Conservation (phyloP, 2,113 vertebrate species). For the Dermatemys mawii region DNA sequence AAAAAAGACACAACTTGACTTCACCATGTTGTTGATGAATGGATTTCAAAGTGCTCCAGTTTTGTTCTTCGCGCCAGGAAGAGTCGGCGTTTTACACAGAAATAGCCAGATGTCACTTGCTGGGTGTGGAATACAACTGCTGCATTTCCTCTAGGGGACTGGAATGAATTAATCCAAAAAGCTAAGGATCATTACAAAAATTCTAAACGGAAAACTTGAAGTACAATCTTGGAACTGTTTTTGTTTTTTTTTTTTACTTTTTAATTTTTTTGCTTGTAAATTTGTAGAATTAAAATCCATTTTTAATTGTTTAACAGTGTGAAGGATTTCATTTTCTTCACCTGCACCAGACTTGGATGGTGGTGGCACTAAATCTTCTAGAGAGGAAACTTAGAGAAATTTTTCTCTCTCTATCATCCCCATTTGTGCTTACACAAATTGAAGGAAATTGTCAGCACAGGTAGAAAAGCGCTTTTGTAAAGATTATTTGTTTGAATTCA, state of each 20-base stretch:
- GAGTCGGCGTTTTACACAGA: background rate
- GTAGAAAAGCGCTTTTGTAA: background rate
- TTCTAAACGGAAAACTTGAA: slow-evolving; percentile 42
- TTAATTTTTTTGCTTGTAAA: slow-evolving; percentile 73
- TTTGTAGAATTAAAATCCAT: slow-evolving; percentile 83
- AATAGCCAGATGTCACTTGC: background rate
- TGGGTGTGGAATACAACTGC: slow-evolving; percentile 40
- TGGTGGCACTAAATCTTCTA: background rate
- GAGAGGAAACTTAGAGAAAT: background rate
- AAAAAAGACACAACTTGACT: too few species aligned
- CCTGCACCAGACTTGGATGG: background rate
- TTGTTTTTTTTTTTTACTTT: slow-evolving; percentile 28
- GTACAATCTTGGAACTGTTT: slow-evolving; percentile 10
- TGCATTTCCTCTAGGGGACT: slow-evolving; percentile 59
- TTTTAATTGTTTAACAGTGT: slow-evolving; percentile 62
- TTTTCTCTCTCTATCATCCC: background rate
- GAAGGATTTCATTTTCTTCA: slow-evolving; percentile 60
- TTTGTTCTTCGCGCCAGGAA: background rate
- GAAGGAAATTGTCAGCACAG: background rate
- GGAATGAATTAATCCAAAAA: slow-evolving; percentile 14
- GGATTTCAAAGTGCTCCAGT: background rate
- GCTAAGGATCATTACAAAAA: slow-evolving; percentile 41
- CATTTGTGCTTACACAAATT: rapidly evolving
- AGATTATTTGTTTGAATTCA: background rate
- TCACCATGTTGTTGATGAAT: background rate